Conservation (phyloP, 2,888 invertebrate species). For the Pristionchus fissidentatus region DNA sequence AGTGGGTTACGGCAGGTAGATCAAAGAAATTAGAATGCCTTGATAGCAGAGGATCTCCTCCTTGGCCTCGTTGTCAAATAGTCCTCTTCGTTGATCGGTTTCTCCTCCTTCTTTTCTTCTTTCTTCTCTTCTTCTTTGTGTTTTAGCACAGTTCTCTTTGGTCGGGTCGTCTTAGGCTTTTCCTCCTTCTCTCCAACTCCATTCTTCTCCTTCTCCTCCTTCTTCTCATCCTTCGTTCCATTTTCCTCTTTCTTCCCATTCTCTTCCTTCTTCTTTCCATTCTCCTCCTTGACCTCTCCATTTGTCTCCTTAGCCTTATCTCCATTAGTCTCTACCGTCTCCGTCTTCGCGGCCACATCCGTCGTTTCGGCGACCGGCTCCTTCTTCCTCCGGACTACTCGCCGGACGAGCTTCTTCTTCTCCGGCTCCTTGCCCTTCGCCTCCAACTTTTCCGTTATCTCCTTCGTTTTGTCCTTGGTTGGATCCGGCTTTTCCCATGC, state of each 20-base stretch:
- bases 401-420: too few relatives aligned
- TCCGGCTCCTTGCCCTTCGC: not conserved
- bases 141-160: constrained; percentile 53
- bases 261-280: not conserved
- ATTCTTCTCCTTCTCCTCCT: not conserved
- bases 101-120: constrained; percentile 40
- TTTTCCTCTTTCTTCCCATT: not conserved
- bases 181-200: not conserved
- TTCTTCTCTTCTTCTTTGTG: constrained; percentile 48
- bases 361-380: not conserved
- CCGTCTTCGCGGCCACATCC: not conserved
- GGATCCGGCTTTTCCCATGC: not conserved
- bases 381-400: too few relatives aligned
- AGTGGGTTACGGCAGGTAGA: not conserved
- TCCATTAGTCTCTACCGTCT: not conserved
- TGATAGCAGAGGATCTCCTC: constrained; percentile 17
- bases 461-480: constrained; percentile 1
- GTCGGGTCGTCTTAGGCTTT: not conserved
- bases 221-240: not conserved
- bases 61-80: constrained; percentile 30
- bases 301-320: not conserved
- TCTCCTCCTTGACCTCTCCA: not conserved
- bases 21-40: constrained; percentile 24
- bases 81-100: not conserved
- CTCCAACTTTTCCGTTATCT: not conserved